Percentiles rank a stretch among this genome's conserved stretches.
Evolutionary conservation across 2,888 invertebrate species (phyloP).

Genomic region (Pseudeuparius sepicola): DNA sequence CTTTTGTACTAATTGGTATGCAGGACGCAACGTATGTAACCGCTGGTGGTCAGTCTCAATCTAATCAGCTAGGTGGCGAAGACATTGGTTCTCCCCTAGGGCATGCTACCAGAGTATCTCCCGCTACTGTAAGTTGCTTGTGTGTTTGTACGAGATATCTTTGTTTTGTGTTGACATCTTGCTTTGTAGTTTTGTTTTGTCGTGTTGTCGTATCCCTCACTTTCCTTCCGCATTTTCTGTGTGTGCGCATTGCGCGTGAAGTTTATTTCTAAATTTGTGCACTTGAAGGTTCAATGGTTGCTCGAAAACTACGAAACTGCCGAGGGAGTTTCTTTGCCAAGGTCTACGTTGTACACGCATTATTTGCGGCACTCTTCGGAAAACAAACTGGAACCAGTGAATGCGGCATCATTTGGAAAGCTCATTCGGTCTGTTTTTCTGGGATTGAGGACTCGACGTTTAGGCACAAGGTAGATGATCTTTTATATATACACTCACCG

Average conservation of each 20-base stretch:
- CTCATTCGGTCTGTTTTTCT: constrained; percentile 96
- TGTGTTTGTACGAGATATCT: neutral
- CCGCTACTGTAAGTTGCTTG: constrained; percentile 81
- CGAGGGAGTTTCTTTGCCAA: constrained; percentile 65
- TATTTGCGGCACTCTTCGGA: constrained; percentile 91
- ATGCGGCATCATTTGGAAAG: constrained; percentile 99
- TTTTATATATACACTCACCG: no score
- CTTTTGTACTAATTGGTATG: no score
- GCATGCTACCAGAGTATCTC: constrained; percentile 75
- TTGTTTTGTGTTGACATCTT: neutral
- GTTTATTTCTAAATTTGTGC: constrained; percentile 4
- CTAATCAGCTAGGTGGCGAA: constrained; percentile 35
- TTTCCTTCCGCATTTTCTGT: constrained; percentile 1
- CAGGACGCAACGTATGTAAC: constrained; percentile 44
- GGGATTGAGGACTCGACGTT: constrained; percentile 84
- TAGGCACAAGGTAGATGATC: constrained; percentile 71
- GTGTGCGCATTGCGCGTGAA: no score
- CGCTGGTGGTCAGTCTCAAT: constrained; percentile 42
- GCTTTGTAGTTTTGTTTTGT: constrained; percentile 2
- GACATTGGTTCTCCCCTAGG: constrained; percentile 51
- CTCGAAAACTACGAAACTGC: constrained; percentile 97
- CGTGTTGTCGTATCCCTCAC: neutral
- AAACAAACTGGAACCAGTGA: constrained; percentile 94
- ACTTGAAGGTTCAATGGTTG: constrained; percentile 77
- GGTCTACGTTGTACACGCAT: constrained; percentile 94